Evolutionary conservation across 2,888 invertebrate genomes (phyloP).

Genomic region (Theodoxus fluviatilis): DNA sequence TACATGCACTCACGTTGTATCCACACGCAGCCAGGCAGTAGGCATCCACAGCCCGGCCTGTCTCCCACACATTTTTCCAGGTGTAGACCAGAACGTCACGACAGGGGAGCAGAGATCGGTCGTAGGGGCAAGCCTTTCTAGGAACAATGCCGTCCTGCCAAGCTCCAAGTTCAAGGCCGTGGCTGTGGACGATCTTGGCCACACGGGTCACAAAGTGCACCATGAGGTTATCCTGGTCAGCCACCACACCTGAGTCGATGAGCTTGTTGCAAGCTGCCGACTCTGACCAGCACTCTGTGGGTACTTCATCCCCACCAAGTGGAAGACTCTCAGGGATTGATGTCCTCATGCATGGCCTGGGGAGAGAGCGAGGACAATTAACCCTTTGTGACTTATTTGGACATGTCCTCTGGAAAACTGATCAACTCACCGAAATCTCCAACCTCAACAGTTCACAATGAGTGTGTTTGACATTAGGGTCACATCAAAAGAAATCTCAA

Average conservation of each 20-base stretch:
- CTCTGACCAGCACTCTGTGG: constrained; percentile 43
- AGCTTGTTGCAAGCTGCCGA: constrained; percentile 39
- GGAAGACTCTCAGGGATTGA: constrained; percentile 46
- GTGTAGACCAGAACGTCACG: constrained; percentile 38
- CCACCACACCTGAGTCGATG: constrained; percentile 18
- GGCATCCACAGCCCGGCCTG: constrained; percentile 36
- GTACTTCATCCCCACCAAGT: constrained; percentile 58
- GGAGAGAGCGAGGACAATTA: too few species aligned
- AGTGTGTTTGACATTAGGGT: too few species aligned
- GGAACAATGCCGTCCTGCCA: constrained; percentile 53
- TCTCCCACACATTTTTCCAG: constrained; percentile 49
- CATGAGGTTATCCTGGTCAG: constrained; percentile 32
- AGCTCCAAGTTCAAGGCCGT: constrained; percentile 40
- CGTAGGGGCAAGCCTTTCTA: constrained; percentile 14
- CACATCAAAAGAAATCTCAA: too few species aligned
- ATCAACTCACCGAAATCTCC: too few species aligned
- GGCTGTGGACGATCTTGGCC: constrained; percentile 29
- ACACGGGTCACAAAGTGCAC: constrained; percentile 36
- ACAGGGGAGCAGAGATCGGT: not conserved
- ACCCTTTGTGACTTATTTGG: too few species aligned
- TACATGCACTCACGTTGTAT: constrained; percentile 40
- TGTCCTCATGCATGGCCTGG: constrained; percentile 44
- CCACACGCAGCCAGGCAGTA: constrained; percentile 46
- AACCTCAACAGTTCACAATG: too few species aligned
- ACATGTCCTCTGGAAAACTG: too few species aligned